These are phyloP conservation scores for Salticus scenicus DNA, from an alignment of 2,888 invertebrate genomes.

Conservation along the genomic window DNA sequence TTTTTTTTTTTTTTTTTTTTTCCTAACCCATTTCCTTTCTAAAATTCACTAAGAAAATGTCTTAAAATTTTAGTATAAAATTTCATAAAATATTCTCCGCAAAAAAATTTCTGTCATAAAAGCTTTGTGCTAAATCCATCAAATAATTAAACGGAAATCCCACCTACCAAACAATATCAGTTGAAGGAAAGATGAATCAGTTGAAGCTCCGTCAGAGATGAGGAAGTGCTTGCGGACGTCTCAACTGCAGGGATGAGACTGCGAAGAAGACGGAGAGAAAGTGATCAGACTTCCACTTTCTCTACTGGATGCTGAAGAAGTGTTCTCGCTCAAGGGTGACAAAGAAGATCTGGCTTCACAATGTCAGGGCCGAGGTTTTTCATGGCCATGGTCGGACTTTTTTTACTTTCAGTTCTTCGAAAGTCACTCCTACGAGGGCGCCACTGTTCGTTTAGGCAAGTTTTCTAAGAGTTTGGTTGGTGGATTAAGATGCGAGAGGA, in stretches of 20 bases:
- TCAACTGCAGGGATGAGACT: neutral
- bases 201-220: too few species aligned
- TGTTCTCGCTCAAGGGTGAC: slow-evolving; percentile 11
- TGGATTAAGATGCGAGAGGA: neutral
- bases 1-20: too few species aligned
- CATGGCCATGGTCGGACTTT: slow-evolving; percentile 18
- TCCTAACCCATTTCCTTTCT: too few species aligned
- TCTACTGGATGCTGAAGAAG: neutral
- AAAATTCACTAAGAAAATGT: too few species aligned
- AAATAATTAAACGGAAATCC: too few species aligned
- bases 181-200: too few species aligned
- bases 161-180: neutral
- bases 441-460: neutral
- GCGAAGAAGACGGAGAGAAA: neutral
- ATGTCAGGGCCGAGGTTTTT: slow-evolving; percentile 45
- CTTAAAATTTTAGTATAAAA: too few species aligned
- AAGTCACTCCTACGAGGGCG: neutral
- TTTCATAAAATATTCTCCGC: too few species aligned
- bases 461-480: neutral
- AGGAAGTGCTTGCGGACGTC: neutral
- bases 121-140: too few species aligned
- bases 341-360: slow-evolving; percentile 28
- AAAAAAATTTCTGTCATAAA: too few species aligned
- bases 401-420: neutral
- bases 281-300: slow-evolving; percentile 9